A percentile compares a stretch with the other conserved stretches of the same genome.
phyloP scores from a whole-genome alignment of 2,797 vertebrate genomes.

The Cryptoblepharus egeriae region DNA sequence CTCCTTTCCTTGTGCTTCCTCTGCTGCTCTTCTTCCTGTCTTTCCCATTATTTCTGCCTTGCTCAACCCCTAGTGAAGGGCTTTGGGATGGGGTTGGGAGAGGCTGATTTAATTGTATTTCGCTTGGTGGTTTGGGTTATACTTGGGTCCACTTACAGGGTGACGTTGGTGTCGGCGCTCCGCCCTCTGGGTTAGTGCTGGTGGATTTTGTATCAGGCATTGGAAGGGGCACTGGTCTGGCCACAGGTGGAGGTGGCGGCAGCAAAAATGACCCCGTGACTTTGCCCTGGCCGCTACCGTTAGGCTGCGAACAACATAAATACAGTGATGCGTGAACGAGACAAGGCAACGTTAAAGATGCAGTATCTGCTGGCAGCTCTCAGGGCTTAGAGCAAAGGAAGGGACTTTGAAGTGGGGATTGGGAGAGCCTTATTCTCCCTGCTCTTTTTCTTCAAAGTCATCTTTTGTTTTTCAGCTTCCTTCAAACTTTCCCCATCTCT shows the following conservation, averaged over 20 bases:
- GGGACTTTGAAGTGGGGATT: slow-evolving; percentile 1
- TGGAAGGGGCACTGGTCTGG: slow-evolving; percentile 97
- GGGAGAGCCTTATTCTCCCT: not conserved
- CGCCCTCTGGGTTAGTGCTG: slow-evolving; percentile 84
- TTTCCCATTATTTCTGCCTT: not conserved
- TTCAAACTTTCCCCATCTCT: not conserved
- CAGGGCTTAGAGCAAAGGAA: not conserved
- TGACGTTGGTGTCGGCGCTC: slow-evolving; percentile 92
- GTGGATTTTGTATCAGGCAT: slow-evolving; percentile 94
- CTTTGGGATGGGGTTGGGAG: slow-evolving; percentile 37
- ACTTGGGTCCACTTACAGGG: slow-evolving; percentile 90
- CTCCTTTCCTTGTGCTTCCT: not conserved
- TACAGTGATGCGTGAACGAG: slow-evolving; percentile 84
- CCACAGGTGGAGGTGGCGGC: slow-evolving; percentile 95
- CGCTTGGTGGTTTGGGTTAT: slow-evolving; percentile 58
- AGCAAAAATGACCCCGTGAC: slow-evolving; percentile 97
- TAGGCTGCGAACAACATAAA: slow-evolving; percentile 96
- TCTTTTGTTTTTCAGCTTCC: not conserved
- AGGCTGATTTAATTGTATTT: slow-evolving; percentile 49
- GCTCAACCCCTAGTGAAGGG: not conserved
- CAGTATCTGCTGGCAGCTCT: slow-evolving; percentile 40
- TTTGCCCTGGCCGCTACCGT: slow-evolving; percentile 96
- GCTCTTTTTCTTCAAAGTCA: not conserved
- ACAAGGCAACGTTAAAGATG: slow-evolving; percentile 70
- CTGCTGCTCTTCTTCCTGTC: not conserved